Evolutionary conservation across 2,888 invertebrate genomes (phyloP), one percentile per base, ranked within the genome.

Genomic region (Drepana falcataria): DNA sequence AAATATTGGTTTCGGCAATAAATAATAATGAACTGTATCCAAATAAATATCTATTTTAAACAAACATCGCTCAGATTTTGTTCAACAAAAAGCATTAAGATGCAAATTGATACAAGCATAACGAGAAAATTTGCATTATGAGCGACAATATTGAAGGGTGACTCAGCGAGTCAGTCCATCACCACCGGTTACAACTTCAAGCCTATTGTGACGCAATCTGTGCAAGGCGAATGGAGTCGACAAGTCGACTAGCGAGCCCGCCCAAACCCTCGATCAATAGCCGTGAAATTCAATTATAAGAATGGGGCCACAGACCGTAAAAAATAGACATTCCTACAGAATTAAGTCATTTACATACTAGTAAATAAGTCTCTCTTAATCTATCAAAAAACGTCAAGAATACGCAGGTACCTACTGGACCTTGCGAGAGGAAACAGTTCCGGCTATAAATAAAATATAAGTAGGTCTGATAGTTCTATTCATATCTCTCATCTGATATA

Each of bases 61-160:
- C 69, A 74, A 74, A 75, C 73, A 72, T 58, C 58, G 58, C 59
- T 55, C 56, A 52, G 55, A 64, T 66, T 69, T 64, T 59, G 73
- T 79, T 79, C 79, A 77, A 79, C 75, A 75, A 76, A 85, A 79
- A 76, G 75, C 76, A 87, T 87, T 90, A 86, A 80, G 71, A 89
- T 90, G 89, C 86, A 88, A 90, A 90, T 90, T 83, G 85, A 77
- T 85, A 87, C 87, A 85, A 79, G 87, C 83, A 83, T 85, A 84
- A 81, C 84, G 73, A 85, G 80, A 85, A 84, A 84, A 89, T 90
- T 90, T 79, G 85, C 90, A 90, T 90, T 79, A 77, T 75, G 79
- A 85, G 78, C 86, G 88, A 87, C 88, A 87, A 81, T 85, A 86
- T 83, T 81, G 84, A 79, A 79, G 69, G 75, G 77, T 89, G 90